phyloP scores from a whole-genome alignment of 30 jellyfish, hydroid and myxozoan species.

The Morbakka virulenta region DNA sequence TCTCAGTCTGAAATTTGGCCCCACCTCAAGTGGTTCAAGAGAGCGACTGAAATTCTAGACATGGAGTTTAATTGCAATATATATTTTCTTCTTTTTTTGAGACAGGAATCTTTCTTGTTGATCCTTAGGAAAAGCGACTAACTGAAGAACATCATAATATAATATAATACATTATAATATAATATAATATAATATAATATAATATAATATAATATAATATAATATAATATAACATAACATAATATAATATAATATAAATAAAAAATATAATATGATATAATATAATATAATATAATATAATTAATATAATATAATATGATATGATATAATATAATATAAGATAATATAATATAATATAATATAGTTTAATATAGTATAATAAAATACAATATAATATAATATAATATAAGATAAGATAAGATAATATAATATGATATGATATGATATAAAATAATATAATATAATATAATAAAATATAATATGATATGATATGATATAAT shows the following conservation, averaged over 20 bases:
- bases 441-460: not conserved
- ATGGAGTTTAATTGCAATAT: conserved; percentile 60
- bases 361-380: no score
- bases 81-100: no score
- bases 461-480: not conserved
- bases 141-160: not conserved
- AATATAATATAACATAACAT: not conserved
- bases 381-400: no score
- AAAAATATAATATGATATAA: not conserved
- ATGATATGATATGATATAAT: not conserved
- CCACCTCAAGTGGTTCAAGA: conserved; percentile 88
- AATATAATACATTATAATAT: no score
- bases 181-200: not conserved
- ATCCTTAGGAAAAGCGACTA: no score
- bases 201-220: not conserved
- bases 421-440: no score
- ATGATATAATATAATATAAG: no score
- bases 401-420: no score
- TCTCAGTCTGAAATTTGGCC: conserved; percentile 80
- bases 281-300: not conserved
- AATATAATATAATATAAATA: not conserved
- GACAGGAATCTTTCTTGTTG: no score
- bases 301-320: not conserved
- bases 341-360: no score
- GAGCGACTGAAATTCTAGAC: conserved; percentile 71